Percentiles rank a stretch among this genome's conserved stretches.
phyloP scores from a whole-genome alignment of 2,797 vertebrate species.

The Mus caroli region DNA sequence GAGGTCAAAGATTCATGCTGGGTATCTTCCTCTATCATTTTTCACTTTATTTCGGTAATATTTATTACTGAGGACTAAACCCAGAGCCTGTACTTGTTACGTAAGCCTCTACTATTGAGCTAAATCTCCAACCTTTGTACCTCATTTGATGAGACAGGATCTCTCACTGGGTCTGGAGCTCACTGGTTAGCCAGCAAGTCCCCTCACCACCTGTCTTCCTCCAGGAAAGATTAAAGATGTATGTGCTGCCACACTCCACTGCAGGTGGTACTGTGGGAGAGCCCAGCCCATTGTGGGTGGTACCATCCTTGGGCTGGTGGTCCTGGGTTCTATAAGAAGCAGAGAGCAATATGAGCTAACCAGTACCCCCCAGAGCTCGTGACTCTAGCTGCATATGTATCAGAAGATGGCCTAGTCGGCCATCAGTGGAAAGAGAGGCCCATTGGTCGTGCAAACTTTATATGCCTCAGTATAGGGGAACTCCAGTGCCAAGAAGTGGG shows the following conservation, averaged over 20 bases:
- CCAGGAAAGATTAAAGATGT: not conserved
- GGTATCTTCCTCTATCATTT: not conserved
- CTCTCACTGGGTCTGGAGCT: not conserved
- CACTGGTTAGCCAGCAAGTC: not conserved
- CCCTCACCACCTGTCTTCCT: not conserved
- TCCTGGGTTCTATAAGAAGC: not conserved
- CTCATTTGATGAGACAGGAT: not conserved
- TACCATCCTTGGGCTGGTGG: not conserved
- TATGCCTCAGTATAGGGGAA: too few relatives aligned
- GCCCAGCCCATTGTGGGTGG: not conserved
- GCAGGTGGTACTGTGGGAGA: not conserved
- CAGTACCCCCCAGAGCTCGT: too few relatives aligned
- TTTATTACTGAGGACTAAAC: not conserved
- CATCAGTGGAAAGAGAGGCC: too few relatives aligned
- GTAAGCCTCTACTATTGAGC: not conserved
- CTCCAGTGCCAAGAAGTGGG: too few relatives aligned
- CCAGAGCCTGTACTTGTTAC: not conserved
- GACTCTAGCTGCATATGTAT: too few relatives aligned
- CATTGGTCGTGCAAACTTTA: too few relatives aligned
- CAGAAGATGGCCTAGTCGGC: too few relatives aligned
- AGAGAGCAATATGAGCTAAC: too few relatives aligned
- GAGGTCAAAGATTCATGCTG: not conserved
- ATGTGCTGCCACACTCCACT: not conserved
- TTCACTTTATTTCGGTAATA: not conserved
- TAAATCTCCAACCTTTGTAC: not conserved